Evolutionary conservation across 2,797 vertebrate genomes (phyloP), one percentile per base, ranked within the genome.

Genomic region (Mormyrops boulengeri): DNA sequence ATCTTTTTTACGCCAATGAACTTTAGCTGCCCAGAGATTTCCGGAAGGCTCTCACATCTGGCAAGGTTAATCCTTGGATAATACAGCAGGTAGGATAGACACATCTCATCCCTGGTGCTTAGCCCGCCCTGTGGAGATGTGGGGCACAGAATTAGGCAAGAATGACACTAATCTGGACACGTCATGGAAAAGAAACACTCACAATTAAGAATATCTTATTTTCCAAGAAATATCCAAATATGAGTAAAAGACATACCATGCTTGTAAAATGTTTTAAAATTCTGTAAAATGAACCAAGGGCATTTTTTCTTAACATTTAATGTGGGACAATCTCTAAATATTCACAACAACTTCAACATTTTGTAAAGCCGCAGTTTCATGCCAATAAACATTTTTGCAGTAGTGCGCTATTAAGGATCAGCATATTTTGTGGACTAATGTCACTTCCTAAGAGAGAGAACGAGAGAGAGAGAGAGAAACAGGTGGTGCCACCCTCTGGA

Each of bases 1-100:
- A 97, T 97, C 93, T 97, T 95, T 92, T 96, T 97, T 38, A 97
- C 96, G 0, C 97, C 97, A 62, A 97, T 97, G 93, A 97, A 97
- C 55, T 96, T 94, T 69, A 97, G 96, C 66, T 97, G 97, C 0
- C 97, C 96, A 91, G 94, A 96, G 89, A 97, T 97, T 89, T 97
- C 96, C 9, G 97, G 97, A 90, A 97, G 97, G 92, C 97, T 97
- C 19, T 97, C 96, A 66, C 97, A 97, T 17, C 97, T 94, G 57
- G 97, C 96, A 57, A 97, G 96, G 92, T 97, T 97, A 91, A 97
- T 95, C 93, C 96, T 96, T 0, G 97, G 97, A 50, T 97, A 97
- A 90, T 97, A 97, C 14, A 97, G 95, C 88, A 97, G 94, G 90
- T 97, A 97, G 0, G 97, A 97, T 85, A 97, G 95, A 90, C 97